Percentiles rank a stretch among this genome's conserved stretches.
Conservation (phyloP, 2,113 vertebrate species). For the Festucalex cinctus region DNA sequence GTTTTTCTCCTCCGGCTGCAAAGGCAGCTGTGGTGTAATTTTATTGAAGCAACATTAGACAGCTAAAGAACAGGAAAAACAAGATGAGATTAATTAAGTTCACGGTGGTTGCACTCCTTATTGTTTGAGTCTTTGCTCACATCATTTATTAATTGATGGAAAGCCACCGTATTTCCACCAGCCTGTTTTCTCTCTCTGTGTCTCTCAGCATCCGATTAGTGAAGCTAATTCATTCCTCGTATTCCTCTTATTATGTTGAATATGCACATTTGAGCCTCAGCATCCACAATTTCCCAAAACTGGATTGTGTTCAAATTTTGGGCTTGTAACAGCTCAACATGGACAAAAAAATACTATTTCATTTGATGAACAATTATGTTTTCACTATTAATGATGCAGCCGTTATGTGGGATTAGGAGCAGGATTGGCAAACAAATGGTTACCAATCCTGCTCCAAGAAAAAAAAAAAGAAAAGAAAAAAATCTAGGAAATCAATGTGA, state of each 20-base stretch:
- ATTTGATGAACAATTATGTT: background rate
- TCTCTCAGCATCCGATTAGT: conserved; percentile 49
- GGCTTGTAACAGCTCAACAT: background rate
- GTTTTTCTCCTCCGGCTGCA: conserved; percentile 18
- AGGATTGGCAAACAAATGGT: no score
- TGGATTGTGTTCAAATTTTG: background rate
- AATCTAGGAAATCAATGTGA: no score
- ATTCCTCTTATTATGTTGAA: background rate
- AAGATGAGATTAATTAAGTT: conserved; percentile 26
- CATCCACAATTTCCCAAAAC: background rate
- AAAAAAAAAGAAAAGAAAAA: no score
- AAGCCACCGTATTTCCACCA: conserved; percentile 6
- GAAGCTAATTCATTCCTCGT: conserved; percentile 13
- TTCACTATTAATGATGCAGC: no score
- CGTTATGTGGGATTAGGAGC: background rate
- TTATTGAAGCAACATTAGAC: conserved; percentile 17
- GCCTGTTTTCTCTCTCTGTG: conserved; percentile 20
- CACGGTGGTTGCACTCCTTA: conserved; percentile 25
- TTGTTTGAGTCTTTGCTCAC: conserved; percentile 21
- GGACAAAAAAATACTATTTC: background rate
- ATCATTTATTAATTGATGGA: conserved; percentile 52
- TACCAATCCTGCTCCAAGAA: no score
- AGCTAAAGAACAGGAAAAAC: conserved; percentile 12
- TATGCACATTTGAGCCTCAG: background rate
- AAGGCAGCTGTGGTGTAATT: conserved; percentile 11